Conservation (phyloP, 1,140 invertebrate species). For the Drosophila lowei region DNA sequence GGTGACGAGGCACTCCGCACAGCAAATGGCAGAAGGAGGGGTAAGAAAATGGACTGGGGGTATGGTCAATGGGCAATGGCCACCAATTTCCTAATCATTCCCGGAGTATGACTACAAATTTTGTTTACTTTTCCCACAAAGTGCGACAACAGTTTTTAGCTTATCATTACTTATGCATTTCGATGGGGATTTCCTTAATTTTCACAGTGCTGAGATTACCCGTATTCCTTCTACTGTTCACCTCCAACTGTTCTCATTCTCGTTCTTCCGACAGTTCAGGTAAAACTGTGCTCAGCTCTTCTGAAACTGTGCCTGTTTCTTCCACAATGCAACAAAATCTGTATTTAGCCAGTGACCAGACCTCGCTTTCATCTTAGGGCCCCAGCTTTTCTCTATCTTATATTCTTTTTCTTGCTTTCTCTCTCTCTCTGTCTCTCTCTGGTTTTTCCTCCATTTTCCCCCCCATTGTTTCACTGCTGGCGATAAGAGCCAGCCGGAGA, state of each 20-base stretch:
- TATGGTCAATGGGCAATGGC: neutral
- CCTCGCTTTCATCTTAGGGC: neutral
- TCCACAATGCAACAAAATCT: too few relatives aligned
- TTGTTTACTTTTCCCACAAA: too few relatives aligned
- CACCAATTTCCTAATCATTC: constrained; percentile 42
- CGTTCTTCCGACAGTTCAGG: neutral
- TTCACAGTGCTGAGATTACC: too few relatives aligned
- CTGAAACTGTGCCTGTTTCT: neutral
- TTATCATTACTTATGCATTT: too few relatives aligned
- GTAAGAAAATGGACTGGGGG: neutral
- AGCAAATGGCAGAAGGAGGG: neutral
- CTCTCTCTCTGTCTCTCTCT: neutral
- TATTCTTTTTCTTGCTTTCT: neutral
- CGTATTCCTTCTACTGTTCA: too few relatives aligned
- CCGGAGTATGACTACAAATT: too few relatives aligned
- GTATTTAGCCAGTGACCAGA: too few relatives aligned
- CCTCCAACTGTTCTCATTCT: neutral
- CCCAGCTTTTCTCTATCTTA: neutral
- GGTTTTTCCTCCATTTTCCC: neutral
- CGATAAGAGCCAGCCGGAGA: neutral
- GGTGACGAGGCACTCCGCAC: constrained; percentile 9
- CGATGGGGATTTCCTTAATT: too few relatives aligned
- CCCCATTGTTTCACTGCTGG: neutral
- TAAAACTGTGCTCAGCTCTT: neutral
- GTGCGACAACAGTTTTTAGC: too few relatives aligned